Evolutionary conservation across 1,140 invertebrate species (phyloP), one percentile per base, ranked within the genome.

Genomic region (Arctopsyche grandis): DNA sequence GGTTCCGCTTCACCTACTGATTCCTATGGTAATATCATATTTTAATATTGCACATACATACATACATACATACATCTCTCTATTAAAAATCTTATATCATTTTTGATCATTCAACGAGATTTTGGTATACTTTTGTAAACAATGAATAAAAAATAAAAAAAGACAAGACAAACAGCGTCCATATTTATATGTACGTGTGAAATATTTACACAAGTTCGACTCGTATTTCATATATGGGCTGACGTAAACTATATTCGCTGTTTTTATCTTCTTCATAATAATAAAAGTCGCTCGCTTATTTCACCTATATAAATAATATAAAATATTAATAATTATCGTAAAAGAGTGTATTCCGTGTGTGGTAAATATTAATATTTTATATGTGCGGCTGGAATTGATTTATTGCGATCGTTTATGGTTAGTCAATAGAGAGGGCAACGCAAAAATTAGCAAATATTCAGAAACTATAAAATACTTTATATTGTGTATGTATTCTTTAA

Each of bases 61-160:
- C 9, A 60, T 60, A 60, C 16, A 60, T 16, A 60, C 16, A 46
- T 46, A 46, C 12, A 46, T 46, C 5, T 46, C 5, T 46, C 5
- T 46, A 46, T n/a, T n/a, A n/a, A n/a, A n/a, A n/a, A n/a, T n/a
- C n/a, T n/a, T n/a, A n/a, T n/a, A n/a, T n/a, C n/a, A n/a, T n/a
- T n/a, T n/a, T n/a, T n/a, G n/a, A 38, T 38, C 7, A 38, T 19
- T 60, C 56, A 60, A 21, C 14, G 9, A 19, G 48, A 52, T 52
- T 12, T 3, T 10, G 48, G 16, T n/a, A 52, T 7, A 38, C 3
- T 38, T 38, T 38, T 60, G 56, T 60, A 9, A 60, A 60, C 16
- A 60, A 19, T 1, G 56, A 21, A 60, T 19, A 60, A 16, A 60
- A 60, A 60, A 60, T 19, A 60, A 60, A 60, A 60, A 60, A 19